A percentile compares a stretch with the other conserved stretches of the same genome.
Evolutionary conservation across 2,113 vertebrate species (phyloP).

Genomic region (Prietella phreatophila): DNA sequence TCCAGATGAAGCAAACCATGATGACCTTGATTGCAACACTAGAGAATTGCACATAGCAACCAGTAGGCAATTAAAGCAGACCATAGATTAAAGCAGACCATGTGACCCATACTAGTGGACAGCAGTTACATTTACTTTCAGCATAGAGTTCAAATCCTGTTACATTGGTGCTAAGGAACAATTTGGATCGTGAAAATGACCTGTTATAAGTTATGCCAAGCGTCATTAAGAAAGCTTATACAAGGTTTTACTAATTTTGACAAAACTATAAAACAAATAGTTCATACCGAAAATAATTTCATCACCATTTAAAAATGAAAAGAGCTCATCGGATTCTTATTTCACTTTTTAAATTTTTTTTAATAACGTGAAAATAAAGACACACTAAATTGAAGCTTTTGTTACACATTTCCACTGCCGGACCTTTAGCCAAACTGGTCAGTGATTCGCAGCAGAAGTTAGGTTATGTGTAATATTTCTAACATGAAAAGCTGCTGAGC

Average conservation of each 20-base stretch:
- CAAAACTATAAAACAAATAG: not conserved
- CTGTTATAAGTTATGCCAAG: not conserved
- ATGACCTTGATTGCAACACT: slow-evolving; percentile 47
- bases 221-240: not conserved
- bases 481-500: not conserved
- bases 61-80: slow-evolving; percentile 39
- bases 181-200: not conserved
- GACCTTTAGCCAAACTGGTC: not conserved
- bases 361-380: not conserved
- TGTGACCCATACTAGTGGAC: not conserved
- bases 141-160: not conserved
- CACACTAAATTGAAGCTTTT: not conserved
- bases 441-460: not conserved
- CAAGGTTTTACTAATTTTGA: not conserved
- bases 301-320: not conserved
- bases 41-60: slow-evolving; percentile 18
- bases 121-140: not conserved
- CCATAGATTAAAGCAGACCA: not conserved
- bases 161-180: not conserved
- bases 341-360: not conserved
- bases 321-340: not conserved
- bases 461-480: not conserved
- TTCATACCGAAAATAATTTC: not conserved
- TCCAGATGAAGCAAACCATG: slow-evolving; percentile 40
- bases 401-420: not conserved